Base-by-base conservation (phyloP, 2,797 vertebrate species). In the Pipistrellus kuhlii region DNA sequence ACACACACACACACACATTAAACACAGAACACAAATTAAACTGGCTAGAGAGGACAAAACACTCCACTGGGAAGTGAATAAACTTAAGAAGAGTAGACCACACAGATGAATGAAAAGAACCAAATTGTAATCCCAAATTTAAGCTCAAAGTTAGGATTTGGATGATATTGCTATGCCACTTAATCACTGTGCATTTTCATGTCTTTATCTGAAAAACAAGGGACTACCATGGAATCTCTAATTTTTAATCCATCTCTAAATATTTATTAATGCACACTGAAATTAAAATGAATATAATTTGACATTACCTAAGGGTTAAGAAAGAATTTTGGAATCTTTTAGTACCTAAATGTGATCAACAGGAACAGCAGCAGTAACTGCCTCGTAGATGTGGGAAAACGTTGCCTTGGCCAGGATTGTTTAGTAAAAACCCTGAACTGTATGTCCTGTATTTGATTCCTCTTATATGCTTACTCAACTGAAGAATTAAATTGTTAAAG, bases 161-260 rank as follows among this genome's bases (percentile, higher is more conserved):
- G 23, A 5, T 59, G 30, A 91, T 51, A 78, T 82, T 46, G 12
- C 23, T 2, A 76, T 82, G 44, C 46, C 64, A 69, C n/a, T 72
- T 80, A 53, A 84, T 93, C 68, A n/a, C 20, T 71, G 46, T n/a
- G 23, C 27, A n/a, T 73, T 66, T 92, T 53, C 44, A 80, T 72
- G 77, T 94, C 27, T 92, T 96, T 91, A 66, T 30, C 57, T 94
- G 57, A 87, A 93, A 95, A 72, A 46, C 41, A 9, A 76, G 17
- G 23, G 9, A 66, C 7, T 86, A 55, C 15, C 27, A 25, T 32
- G n/a, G 18, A 84, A 66, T 53, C 51, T 75, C 53, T 72, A 46
- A 20, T 78, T 91, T 94, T 32, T 41, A 91, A 75, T 44, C 32
- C n/a, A 55, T 30, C 78, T 94, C 62, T 85, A 85, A 88, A 75